Percentiles rank a stretch among this genome's conserved stretches.
These are phyloP conservation scores for Pegoplata infirma DNA, from an alignment of 2,888 invertebrate genomes.

Conservation along the genomic window DNA sequence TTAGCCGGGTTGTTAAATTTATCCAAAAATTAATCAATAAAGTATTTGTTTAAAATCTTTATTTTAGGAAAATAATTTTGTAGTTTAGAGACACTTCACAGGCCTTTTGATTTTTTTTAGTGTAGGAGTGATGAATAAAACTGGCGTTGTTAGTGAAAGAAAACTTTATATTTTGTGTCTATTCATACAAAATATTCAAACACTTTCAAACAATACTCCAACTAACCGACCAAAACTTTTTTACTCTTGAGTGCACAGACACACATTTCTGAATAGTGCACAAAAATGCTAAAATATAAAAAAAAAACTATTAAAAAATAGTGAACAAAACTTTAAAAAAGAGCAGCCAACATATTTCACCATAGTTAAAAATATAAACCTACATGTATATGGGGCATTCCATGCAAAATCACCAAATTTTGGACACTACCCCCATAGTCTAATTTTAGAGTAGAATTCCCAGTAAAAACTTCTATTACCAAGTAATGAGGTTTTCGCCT, in stretches of 20 bases:
- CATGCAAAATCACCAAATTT: too few relatives aligned
- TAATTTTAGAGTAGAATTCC: too few relatives aligned
- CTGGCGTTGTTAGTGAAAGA: slow-evolving; percentile 29
- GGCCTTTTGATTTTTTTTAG: too few relatives aligned
- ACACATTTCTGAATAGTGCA: slow-evolving; percentile 47
- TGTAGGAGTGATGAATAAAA: slow-evolving; percentile 21
- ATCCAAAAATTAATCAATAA: too few relatives aligned
- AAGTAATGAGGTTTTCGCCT: too few relatives aligned
- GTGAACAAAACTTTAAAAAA: slow-evolving; percentile 1
- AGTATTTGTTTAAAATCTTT: too few relatives aligned
- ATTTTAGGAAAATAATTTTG: too few relatives aligned
- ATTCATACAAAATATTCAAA: slow-evolving; percentile 33
- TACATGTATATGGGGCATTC: too few relatives aligned
- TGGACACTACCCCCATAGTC: too few relatives aligned
- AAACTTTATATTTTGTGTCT: slow-evolving; percentile 31
- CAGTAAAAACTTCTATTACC: too few relatives aligned
- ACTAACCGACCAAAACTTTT: slow-evolving; percentile 61
- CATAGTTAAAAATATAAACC: slow-evolving; percentile 21
- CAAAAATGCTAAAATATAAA: slow-evolving; percentile 31
- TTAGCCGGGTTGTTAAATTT: too few relatives aligned
- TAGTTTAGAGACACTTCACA: too few relatives aligned
- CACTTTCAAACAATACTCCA: slow-evolving; percentile 58
- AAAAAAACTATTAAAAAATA: slow-evolving; percentile 27
- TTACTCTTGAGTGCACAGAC: slow-evolving; percentile 57
- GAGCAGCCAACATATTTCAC: slow-evolving; percentile 32